Conservation (phyloP, 2,888 invertebrate species). For the Epirrhoe alternata region DNA sequence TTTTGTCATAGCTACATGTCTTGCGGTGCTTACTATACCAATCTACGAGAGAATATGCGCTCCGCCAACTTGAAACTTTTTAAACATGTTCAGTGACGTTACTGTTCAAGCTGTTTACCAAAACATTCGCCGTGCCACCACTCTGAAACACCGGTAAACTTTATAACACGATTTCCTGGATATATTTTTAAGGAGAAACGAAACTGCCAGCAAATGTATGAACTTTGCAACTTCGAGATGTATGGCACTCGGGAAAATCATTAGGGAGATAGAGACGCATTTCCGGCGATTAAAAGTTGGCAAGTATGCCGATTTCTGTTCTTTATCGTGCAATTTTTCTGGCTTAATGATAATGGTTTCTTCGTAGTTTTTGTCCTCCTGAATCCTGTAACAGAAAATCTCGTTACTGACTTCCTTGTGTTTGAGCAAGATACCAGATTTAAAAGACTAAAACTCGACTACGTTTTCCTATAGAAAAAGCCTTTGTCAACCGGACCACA, state of each 20-base stretch:
- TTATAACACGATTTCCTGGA: conserved; percentile 49
- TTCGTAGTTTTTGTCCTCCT: conserved; percentile 1
- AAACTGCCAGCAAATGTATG: conserved; percentile 33
- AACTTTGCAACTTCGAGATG: conserved; percentile 36
- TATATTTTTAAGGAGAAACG: conserved; percentile 43
- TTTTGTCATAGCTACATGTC: not conserved
- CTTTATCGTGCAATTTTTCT: conserved; percentile 24
- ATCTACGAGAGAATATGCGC: not conserved
- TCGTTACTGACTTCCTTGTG: not conserved
- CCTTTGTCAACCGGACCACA: no score
- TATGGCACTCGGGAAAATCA: conserved; percentile 32
- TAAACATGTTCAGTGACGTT: not conserved
- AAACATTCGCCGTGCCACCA: conserved; percentile 27
- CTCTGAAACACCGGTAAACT: conserved; percentile 44
- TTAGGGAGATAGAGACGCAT: conserved; percentile 33
- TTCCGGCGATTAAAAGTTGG: conserved; percentile 41
- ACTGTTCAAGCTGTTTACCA: conserved; percentile 4
- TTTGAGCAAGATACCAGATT: not conserved
- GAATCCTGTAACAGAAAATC: not conserved
- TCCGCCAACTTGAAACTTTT: not conserved
- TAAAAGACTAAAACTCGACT: no score
- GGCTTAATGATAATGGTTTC: conserved; percentile 22
- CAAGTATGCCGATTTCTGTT: conserved; percentile 30
- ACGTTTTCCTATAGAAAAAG: no score
- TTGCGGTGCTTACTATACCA: not conserved